Evolutionary conservation across 2,888 invertebrate genomes (phyloP), one percentile per base, ranked within the genome.

Genomic region (Magallana nippona): DNA sequence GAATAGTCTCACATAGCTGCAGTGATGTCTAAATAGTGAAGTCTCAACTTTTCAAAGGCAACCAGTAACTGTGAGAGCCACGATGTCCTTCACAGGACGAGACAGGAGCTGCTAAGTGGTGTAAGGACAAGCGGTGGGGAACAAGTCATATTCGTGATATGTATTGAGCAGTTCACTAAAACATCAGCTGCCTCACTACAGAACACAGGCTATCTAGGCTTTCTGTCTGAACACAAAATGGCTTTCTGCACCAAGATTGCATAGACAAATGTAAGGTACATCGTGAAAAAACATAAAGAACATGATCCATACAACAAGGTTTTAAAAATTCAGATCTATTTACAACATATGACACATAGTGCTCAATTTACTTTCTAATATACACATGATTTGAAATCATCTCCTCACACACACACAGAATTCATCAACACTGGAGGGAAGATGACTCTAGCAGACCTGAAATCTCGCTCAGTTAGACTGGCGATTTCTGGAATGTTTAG

Each of bases 191-290:
- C 44, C 44, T 44, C 44, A 44, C 32, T 11, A 27, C 32, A 71
- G 71, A 71, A 71, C 32, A 44, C 44, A 44, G 44, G 44, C 44
- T 44, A 44, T 15, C 71, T 71, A 71, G 13, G 71, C 22, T 17
- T 71, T 27, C 71, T 71, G 32, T 1, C 71, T 71, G 71, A 71
- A 71, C 71, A 71, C 71, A 71, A 27, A 27, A 32, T 32, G 71
- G 71, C 13, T 71, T 71, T 11, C n/a, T 32, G 22, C 71, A 71
- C 71, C 71, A 13, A 63, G 22, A 22, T 32, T 71, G 71, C 13
- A 71, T 71, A 71, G 71, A 13, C 15, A 13, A 22, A 71, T 15
- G 13, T 27, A 27, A 2, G 71, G 15, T 27, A 27, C 13, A 32
- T 15, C 13, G 10, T 27, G 22, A 22, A 71, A 71, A 63, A 63